A percentile compares a stretch with the other conserved stretches of the same genome.
Evolutionary conservation across 2,113 vertebrate species (phyloP).

Genomic region (Montifringilla adamsi): DNA sequence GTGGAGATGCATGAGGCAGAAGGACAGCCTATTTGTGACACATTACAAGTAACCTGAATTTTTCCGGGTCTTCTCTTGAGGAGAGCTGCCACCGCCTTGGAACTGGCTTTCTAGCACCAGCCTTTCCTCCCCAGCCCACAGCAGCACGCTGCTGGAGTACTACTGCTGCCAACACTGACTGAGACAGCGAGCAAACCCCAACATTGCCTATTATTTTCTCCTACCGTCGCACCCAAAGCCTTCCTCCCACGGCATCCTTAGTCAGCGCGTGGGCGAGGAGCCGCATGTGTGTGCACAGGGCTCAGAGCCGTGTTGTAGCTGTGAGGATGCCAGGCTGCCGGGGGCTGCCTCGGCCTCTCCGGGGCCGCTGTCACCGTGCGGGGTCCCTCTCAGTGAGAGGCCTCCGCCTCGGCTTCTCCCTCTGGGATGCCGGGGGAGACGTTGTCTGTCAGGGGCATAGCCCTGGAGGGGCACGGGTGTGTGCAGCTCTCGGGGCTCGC

Average conservation of each 20-base stretch:
- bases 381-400: neutral
- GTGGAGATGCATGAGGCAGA: neutral
- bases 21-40: neutral
- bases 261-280: neutral
- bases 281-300: neutral
- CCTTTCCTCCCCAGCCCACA: neutral
- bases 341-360: neutral
- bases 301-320: neutral
- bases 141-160: neutral
- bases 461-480: neutral
- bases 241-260: conserved; percentile 29
- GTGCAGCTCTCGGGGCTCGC: neutral
- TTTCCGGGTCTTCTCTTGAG: neutral
- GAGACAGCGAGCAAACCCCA: neutral
- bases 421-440: neutral
- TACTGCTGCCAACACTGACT: neutral
- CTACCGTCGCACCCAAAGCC: conserved; percentile 6
- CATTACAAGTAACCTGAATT: neutral
- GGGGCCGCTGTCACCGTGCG: neutral
- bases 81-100: neutral
- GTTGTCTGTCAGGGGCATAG: neutral
- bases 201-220: neutral
- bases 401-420: neutral
- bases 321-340: neutral
- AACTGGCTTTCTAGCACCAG: neutral